Percentiles rank a stretch among this genome's conserved stretches.
phyloP scores from a whole-genome alignment of 2,797 vertebrate genomes.

The Acanthopagrus latus region DNA sequence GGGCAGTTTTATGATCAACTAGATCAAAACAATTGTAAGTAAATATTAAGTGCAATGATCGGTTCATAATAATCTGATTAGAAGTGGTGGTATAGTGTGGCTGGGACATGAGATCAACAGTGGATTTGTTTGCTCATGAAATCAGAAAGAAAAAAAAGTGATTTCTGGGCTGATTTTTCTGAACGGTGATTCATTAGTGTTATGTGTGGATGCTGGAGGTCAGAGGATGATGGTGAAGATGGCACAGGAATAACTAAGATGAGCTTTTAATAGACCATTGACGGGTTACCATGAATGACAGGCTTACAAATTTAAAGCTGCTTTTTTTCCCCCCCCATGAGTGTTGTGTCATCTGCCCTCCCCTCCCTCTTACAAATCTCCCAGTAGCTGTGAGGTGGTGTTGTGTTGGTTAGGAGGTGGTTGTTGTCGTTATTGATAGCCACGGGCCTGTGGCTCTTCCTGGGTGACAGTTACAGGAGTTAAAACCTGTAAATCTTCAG shows the following conservation, averaged over 20 bases:
- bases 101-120: neutral
- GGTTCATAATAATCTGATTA: neutral
- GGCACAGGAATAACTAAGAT: slow-evolving; percentile 21
- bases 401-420: slow-evolving; percentile 43
- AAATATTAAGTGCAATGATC: too few relatives aligned
- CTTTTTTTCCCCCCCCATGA: slow-evolving; percentile 11
- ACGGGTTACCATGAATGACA: slow-evolving; percentile 35
- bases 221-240: slow-evolving; percentile 23
- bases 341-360: slow-evolving; percentile 11
- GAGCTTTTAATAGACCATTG: slow-evolving; percentile 41
- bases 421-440: slow-evolving; percentile 69
- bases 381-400: slow-evolving; percentile 38
- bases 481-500: slow-evolving; percentile 82
- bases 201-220: neutral
- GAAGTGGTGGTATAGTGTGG: neutral
- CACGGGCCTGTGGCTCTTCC: slow-evolving; percentile 76
- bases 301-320: slow-evolving; percentile 42
- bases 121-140: neutral
- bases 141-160: neutral
- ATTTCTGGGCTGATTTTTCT: neutral
- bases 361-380: slow-evolving; percentile 32
- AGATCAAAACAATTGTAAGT: too few relatives aligned
- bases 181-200: neutral
- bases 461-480: slow-evolving; percentile 79
- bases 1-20: too few relatives aligned